Evolutionary conservation across 2,888 invertebrate genomes (phyloP).

Genomic region (Eupithecia dodoneata): DNA sequence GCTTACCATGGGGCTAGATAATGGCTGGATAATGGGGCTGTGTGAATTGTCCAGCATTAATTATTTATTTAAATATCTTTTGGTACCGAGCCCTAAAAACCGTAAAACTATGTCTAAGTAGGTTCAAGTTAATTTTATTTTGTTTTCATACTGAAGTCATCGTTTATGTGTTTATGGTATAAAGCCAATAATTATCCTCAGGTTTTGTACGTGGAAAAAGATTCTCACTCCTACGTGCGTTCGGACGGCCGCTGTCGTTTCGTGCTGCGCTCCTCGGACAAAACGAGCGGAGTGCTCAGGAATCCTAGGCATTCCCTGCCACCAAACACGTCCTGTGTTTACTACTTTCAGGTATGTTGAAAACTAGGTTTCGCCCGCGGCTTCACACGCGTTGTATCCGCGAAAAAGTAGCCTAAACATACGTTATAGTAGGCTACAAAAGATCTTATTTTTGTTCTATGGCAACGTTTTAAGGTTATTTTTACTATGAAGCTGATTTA

Average conservation of each 20-base stretch:
- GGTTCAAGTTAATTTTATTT: too few relatives aligned
- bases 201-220: conserved; percentile 90
- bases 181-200: conserved; percentile 52
- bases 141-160: too few relatives aligned
- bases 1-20: too few relatives aligned
- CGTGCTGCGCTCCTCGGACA: conserved; percentile 89
- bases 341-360: conserved; percentile 84
- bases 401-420: neutral
- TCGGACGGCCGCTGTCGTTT: conserved; percentile 90
- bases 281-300: conserved; percentile 88
- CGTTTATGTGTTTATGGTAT: neutral
- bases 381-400: neutral
- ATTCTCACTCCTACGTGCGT: conserved; percentile 89
- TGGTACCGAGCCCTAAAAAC: too few relatives aligned
- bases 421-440: neutral
- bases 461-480: too few relatives aligned
- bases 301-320: conserved; percentile 91
- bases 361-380: neutral
- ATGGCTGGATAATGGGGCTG: too few relatives aligned
- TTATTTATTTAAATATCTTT: too few relatives aligned
- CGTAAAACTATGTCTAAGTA: too few relatives aligned
- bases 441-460: too few relatives aligned
- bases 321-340: conserved; percentile 92
- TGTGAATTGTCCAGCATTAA: too few relatives aligned
- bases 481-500: too few relatives aligned